Conservation (phyloP, 2,888 invertebrate species). For the Diarsia rubi region DNA sequence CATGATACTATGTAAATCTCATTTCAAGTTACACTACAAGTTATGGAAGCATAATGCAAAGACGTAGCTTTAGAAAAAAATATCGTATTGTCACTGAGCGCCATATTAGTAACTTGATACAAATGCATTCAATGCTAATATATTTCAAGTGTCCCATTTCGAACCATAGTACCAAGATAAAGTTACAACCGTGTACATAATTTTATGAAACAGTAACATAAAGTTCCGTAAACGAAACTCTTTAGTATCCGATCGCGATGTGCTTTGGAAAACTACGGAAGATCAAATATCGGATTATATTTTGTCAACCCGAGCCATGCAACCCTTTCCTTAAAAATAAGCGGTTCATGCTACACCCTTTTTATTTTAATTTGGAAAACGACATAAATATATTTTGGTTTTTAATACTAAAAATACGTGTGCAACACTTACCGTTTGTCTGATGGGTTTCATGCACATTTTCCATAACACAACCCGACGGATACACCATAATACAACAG, state of each 20-base stretch:
- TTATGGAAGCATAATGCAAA: conserved; percentile 57
- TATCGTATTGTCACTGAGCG: conserved; percentile 52
- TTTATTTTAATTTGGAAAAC: conserved; percentile 50
- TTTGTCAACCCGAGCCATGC: conserved; percentile 65
- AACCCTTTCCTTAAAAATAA: conserved; percentile 72
- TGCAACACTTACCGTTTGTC: conserved; percentile 81
- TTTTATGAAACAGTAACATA: conserved; percentile 75
- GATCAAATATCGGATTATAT: conserved; percentile 58
- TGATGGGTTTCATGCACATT: conserved; percentile 83
- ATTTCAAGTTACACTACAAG: conserved; percentile 48
- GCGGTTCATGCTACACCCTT: conserved; percentile 78
- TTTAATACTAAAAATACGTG: conserved; percentile 64
- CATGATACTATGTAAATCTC: conserved; percentile 60
- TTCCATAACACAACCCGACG: conserved; percentile 88
- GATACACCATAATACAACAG: conserved; percentile 84
- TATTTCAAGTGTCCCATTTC: conserved; percentile 59
- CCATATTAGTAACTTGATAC: conserved; percentile 61
- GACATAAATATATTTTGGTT: conserved; percentile 60
- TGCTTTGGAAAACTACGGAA: conserved; percentile 84
- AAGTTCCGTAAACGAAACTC: conserved; percentile 63
- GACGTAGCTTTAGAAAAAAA: conserved; percentile 42
- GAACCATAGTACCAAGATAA: conserved; percentile 75
- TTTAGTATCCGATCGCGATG: conserved; percentile 80
- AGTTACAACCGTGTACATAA: conserved; percentile 76
- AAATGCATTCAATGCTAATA: conserved; percentile 55